Conservation (phyloP, 2,888 invertebrate species). For the Pemphredon lugubris region DNA sequence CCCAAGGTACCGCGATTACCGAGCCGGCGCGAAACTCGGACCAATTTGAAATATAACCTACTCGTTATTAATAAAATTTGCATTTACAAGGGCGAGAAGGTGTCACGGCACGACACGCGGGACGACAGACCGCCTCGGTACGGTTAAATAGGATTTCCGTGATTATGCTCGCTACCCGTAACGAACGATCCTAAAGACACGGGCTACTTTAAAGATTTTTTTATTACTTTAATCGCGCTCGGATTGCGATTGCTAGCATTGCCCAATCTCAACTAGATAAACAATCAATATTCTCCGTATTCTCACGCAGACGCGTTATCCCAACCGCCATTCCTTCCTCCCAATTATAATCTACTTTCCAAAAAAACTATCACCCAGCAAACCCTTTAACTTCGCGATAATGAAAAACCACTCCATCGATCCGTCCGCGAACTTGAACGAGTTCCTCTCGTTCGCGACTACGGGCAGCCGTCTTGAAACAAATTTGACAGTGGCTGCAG, state of each 20-base stretch:
- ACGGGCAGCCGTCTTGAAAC: too few relatives aligned
- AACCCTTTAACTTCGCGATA: too few relatives aligned
- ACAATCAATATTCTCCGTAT: background rate
- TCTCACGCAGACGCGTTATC: too few relatives aligned
- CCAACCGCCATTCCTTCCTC: too few relatives aligned
- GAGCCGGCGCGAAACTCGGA: constrained; percentile 69
- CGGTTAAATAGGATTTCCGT: constrained; percentile 55
- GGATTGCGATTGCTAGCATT: too few relatives aligned
- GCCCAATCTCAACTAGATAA: too few relatives aligned
- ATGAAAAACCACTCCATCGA: too few relatives aligned
- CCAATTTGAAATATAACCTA: constrained; percentile 73
- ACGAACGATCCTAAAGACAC: constrained; percentile 40
- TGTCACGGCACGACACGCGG: constrained; percentile 66
- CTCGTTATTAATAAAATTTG: constrained; percentile 78
- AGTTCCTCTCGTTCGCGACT: too few relatives aligned
- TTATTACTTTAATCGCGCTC: constrained; percentile 1
- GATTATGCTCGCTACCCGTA: constrained; percentile 45
- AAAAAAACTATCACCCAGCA: too few relatives aligned
- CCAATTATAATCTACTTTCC: too few relatives aligned
- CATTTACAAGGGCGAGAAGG: constrained; percentile 77
- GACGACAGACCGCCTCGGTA: constrained; percentile 52
- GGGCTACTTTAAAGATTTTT: constrained; percentile 7
- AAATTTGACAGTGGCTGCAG: constrained; percentile 5
- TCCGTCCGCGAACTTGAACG: too few relatives aligned
- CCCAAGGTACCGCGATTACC: constrained; percentile 68